phyloP scores from a whole-genome alignment of 2,113 vertebrate genomes.

The Hucho hucho region DNA sequence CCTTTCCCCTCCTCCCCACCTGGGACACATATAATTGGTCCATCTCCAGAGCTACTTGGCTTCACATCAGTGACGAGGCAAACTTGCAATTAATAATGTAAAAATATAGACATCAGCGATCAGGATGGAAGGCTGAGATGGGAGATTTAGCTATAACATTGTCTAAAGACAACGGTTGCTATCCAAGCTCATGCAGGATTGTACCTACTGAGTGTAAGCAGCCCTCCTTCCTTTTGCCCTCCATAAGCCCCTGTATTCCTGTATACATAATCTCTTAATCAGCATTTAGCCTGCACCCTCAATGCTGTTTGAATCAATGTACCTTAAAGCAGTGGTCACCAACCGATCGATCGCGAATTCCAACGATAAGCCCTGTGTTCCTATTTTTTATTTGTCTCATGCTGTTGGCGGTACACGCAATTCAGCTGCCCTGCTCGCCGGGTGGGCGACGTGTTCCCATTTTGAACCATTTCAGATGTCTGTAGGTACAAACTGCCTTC shows the following conservation, averaged over 20 bases:
- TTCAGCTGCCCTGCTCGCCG: no score
- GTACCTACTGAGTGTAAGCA: not conserved
- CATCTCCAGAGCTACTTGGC: constrained; percentile 54
- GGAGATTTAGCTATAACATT: constrained; percentile 10
- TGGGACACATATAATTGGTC: constrained; percentile 64
- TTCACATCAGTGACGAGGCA: constrained; percentile 56
- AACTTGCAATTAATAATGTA: constrained; percentile 61
- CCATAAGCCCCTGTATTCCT: constrained; percentile 42
- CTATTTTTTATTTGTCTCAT: no score
- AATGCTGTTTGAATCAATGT: constrained; percentile 53
- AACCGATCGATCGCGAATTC: constrained; percentile 22
- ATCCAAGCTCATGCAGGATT: constrained; percentile 9
- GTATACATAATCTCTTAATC: constrained; percentile 60
- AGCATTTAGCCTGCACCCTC: constrained; percentile 42
- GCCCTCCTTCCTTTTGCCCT: constrained; percentile 3
- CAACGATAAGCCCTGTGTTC: no score
- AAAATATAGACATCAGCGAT: constrained; percentile 43
- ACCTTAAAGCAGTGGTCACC: constrained; percentile 6
- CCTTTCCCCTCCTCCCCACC: constrained; percentile 42
- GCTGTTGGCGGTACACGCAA: no score
- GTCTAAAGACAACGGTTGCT: constrained; percentile 35
- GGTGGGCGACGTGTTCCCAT: no score
- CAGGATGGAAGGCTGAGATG: not conserved
- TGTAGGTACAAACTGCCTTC: no score
- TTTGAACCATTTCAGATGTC: no score